Conservation (phyloP, 2,113 vertebrate species). For the Myiozetetes cayanensis region DNA sequence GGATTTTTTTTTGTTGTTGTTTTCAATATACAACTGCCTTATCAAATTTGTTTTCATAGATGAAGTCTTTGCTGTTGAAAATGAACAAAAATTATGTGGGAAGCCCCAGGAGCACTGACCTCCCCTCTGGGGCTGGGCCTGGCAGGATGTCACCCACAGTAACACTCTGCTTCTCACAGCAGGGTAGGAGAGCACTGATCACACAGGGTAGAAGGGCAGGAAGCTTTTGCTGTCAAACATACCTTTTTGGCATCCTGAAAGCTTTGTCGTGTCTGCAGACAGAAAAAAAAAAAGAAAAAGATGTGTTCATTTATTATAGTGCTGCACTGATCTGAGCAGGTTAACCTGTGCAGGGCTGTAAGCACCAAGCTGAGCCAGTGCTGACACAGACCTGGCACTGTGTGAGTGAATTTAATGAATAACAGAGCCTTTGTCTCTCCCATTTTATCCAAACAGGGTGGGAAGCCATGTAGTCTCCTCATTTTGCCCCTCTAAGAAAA, state of each 20-base stretch:
- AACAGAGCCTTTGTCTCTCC: not conserved
- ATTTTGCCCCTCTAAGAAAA: not conserved
- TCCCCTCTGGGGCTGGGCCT: too few relatives aligned
- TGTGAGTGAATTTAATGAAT: not conserved
- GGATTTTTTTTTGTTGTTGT: not conserved
- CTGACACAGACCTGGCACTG: not conserved
- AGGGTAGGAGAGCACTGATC: not conserved
- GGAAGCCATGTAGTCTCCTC: not conserved
- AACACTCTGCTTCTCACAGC: not conserved
- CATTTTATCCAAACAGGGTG: not conserved
- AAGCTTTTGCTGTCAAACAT: slow-evolving; percentile 53
- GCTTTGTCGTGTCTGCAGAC: slow-evolving; percentile 81
- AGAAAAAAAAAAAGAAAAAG: slow-evolving; percentile 12
- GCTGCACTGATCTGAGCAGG: not conserved
- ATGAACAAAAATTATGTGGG: not conserved
- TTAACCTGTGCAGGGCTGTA: not conserved
- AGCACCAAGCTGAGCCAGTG: not conserved
- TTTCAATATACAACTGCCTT: not conserved
- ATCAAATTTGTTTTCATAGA: not conserved
- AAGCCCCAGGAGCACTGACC: too few relatives aligned
- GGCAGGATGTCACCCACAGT: too few relatives aligned
- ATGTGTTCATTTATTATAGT: not conserved
- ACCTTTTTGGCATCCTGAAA: slow-evolving; percentile 89
- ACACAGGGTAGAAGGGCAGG: not conserved
- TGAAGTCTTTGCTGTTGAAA: not conserved